phyloP scores from a whole-genome alignment of 2,797 vertebrate species.

The Mus minutoides region DNA sequence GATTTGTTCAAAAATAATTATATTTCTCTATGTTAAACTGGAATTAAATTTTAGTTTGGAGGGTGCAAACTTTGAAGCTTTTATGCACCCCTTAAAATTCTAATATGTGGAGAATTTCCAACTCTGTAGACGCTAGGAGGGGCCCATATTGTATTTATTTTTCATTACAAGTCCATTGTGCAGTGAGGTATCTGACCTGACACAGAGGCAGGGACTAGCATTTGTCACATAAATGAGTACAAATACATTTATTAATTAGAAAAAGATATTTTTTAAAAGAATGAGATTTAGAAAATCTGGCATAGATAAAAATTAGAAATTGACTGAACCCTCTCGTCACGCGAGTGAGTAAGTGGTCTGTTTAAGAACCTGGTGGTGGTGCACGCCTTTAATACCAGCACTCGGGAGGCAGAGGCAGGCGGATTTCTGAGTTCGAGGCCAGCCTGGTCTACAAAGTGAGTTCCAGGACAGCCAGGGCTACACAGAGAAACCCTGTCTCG shows the following conservation, averaged over 20 bases:
- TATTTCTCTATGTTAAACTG: slow-evolving; percentile 8
- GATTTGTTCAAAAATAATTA: neutral
- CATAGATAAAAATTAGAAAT: slow-evolving; percentile 6
- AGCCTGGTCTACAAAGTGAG: too few relatives aligned
- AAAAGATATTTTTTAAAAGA: neutral
- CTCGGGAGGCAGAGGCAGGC: too few relatives aligned
- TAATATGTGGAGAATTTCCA: neutral
- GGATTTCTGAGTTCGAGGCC: too few relatives aligned
- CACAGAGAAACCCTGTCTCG: too few relatives aligned
- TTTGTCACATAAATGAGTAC: slow-evolving; percentile 42
- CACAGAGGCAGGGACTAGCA: neutral
- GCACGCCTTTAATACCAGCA: too few relatives aligned
- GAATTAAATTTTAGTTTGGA: slow-evolving; percentile 65
- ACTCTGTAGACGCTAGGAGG: neutral
- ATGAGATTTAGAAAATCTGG: slow-evolving; percentile 31
- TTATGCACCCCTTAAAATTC: neutral
- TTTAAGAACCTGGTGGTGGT: neutral
- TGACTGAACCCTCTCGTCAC: neutral
- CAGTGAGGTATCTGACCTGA: neutral
- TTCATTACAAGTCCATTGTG: neutral
- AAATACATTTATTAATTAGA: slow-evolving; percentile 21
- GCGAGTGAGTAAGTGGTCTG: slow-evolving; percentile 1
- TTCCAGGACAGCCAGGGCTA: too few relatives aligned
- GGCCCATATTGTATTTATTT: neutral
- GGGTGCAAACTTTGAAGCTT: slow-evolving; percentile 39